Evolutionary conservation across 1,140 invertebrate species (phyloP), one percentile per base, ranked within the genome.

Genomic region (Trichonephila inaurata): DNA sequence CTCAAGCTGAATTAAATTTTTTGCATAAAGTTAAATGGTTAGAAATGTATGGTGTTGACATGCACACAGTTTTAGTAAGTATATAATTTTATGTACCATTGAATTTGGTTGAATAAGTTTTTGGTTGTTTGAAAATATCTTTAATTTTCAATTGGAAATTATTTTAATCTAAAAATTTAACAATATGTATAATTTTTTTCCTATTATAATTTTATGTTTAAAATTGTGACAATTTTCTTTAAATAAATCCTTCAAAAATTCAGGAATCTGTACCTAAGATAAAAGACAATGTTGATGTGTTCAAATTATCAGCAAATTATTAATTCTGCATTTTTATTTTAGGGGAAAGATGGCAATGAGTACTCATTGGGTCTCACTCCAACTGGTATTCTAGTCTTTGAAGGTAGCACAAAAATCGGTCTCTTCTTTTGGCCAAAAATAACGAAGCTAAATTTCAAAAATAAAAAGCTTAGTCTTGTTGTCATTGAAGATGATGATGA

Each of bases 361-460:
- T 99, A 99, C 96, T 98, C 98, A 96, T 96, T 99, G 95, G 99
- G 99, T 61, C 96, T 99, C 94, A 99, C 99, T 87, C 99, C 99
- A 87, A 99, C 98, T 95, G 99, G 99, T 89, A 98, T 99, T 95
- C 97, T 99, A 95, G 97, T 99, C 77, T 97, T 99, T 95, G 97
- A 99, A 95, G 99, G 99, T 95, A 98, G 98, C 96, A 98, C 97
- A 95, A 99, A 99, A 96, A 99, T 99, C 95, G 99, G 99, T 94
- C 98, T 99, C 96, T 99, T 99, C 96, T 99, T 99, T 96, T 99
- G 99, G 99, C 98, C 98, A 86, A 97, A 98, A 95, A 99, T 99
- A 95, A 98, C 98, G 94, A 99, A 99, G 96, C 97, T 99, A 94
- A 99, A 98, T 96, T 98, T 98, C 96, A 99, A 99, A 97, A 98